A percentile compares a stretch with the other conserved stretches of the same genome.
phyloP scores from a whole-genome alignment of 2,113 vertebrate species.

The Cyprinodon brontotheroides region DNA sequence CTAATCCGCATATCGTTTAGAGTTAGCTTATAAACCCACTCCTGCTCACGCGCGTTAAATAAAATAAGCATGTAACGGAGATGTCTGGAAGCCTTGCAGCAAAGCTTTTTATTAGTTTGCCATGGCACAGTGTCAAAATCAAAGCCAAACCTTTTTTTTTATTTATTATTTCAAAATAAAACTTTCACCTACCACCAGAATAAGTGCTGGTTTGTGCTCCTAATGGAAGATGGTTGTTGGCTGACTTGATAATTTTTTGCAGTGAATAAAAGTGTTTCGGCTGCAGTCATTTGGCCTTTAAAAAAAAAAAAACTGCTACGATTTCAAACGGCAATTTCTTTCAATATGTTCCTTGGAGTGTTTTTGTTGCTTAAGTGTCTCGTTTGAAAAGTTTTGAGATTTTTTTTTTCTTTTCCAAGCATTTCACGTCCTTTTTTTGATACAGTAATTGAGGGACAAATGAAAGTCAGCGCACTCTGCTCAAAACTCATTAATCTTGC shows the following conservation, averaged over 20 bases:
- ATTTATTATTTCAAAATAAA: conserved; percentile 26
- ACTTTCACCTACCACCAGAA: conserved; percentile 46
- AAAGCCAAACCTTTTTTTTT: conserved; percentile 23
- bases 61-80: conserved; percentile 46
- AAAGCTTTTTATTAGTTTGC: conserved; percentile 26
- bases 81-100: conserved; percentile 54
- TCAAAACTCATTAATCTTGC: conserved; percentile 69
- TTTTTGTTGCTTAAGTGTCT: conserved; percentile 30
- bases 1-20: conserved; percentile 40
- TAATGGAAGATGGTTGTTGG: conserved; percentile 33
- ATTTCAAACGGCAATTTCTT: conserved; percentile 37
- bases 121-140: conserved; percentile 40
- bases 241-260: conserved; percentile 30
- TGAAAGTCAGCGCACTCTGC: conserved; percentile 51
- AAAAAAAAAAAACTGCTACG: conserved; percentile 28
- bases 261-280: conserved; percentile 27
- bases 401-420: conserved; percentile 31
- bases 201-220: conserved; percentile 39
- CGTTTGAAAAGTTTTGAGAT: conserved; percentile 45
- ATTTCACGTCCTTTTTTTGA: conserved; percentile 53
- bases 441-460: conserved; percentile 55
- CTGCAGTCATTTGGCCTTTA: conserved; percentile 27
- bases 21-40: conserved; percentile 38
- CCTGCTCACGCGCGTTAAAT: conserved; percentile 19
- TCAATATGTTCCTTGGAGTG: conserved; percentile 26